Conservation (phyloP, 2,888 invertebrate species). For the Cheilosia variabilis region DNA sequence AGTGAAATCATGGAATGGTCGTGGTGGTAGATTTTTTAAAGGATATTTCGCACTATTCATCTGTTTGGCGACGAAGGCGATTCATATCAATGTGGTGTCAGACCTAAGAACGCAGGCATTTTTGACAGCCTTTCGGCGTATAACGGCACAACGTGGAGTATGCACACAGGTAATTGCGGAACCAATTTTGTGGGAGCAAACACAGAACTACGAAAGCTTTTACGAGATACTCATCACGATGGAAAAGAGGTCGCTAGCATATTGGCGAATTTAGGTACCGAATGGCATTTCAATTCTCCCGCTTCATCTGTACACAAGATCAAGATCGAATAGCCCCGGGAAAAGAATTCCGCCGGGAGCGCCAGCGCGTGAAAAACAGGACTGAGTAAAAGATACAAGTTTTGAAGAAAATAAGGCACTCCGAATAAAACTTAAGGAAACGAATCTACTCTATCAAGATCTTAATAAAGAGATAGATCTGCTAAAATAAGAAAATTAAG, state of each 20-base stretch:
- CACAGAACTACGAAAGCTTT: not conserved
- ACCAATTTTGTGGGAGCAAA: conserved; percentile 78
- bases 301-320: too few relatives aligned
- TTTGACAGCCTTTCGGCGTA: conserved; percentile 76
- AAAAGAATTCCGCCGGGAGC: too few relatives aligned
- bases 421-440: too few relatives aligned
- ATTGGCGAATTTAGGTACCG: conserved; percentile 2
- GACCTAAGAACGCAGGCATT: conserved; percentile 76
- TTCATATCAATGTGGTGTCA: conserved; percentile 15
- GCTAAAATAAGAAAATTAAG: too few relatives aligned
- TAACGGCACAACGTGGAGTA: conserved; percentile 76
- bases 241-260: not conserved
- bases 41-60: not conserved
- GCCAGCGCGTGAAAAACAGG: too few relatives aligned
- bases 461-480: too few relatives aligned
- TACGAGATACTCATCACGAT: not conserved
- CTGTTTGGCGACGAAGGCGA: conserved; percentile 1
- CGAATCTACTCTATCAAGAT: too few relatives aligned
- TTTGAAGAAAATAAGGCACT: too few relatives aligned
- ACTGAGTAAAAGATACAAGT: too few relatives aligned
- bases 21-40: not conserved
- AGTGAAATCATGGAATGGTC: conserved; percentile 2
- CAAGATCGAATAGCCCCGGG: too few relatives aligned
- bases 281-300: conserved; percentile 1
- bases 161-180: conserved; percentile 77